Conservation (phyloP, 2,888 invertebrate genomes). For the Syrphus vitripennis region DNA sequence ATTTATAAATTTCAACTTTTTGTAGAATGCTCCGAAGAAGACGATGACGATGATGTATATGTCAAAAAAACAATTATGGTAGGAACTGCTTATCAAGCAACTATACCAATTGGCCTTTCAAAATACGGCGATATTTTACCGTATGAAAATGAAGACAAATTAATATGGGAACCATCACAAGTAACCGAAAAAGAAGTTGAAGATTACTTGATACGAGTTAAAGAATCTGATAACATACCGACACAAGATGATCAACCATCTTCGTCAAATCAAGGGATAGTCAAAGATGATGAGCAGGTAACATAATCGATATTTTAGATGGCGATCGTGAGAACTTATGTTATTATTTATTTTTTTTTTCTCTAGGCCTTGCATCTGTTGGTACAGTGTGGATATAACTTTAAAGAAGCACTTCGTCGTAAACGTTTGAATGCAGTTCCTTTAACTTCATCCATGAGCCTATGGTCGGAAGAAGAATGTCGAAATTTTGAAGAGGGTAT, state of each 20-base stretch:
- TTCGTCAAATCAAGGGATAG: slow-evolving; percentile 56
- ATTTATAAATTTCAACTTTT: neutral
- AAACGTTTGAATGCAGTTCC: slow-evolving; percentile 88
- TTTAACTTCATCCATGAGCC: slow-evolving; percentile 87
- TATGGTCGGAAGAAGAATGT: slow-evolving; percentile 99
- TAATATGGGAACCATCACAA: slow-evolving; percentile 94
- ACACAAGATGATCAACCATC: slow-evolving; percentile 44
- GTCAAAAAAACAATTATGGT: slow-evolving; percentile 91
- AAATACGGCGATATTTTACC: slow-evolving; percentile 96
- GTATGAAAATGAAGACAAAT: slow-evolving; percentile 96
- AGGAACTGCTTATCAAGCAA: slow-evolving; percentile 95
- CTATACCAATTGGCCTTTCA: slow-evolving; percentile 94
- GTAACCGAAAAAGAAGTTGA: slow-evolving; percentile 89
- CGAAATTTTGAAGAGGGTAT: slow-evolving; percentile 98
- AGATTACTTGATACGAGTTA: slow-evolving; percentile 86
- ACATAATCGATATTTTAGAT: neutral
- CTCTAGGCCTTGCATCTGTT: slow-evolving; percentile 90
- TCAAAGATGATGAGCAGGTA: slow-evolving; percentile 89
- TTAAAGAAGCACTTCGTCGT: slow-evolving; percentile 94
- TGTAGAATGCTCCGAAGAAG: slow-evolving; percentile 66
- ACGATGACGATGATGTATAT: slow-evolving; percentile 76
- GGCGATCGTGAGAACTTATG: no score
- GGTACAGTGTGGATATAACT: slow-evolving; percentile 96
- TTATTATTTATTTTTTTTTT: no score
- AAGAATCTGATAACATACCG: slow-evolving; percentile 72